Evolutionary conservation across 2,113 vertebrate species (phyloP).

Genomic region (zebrafish (Danio rerio)): DNA sequence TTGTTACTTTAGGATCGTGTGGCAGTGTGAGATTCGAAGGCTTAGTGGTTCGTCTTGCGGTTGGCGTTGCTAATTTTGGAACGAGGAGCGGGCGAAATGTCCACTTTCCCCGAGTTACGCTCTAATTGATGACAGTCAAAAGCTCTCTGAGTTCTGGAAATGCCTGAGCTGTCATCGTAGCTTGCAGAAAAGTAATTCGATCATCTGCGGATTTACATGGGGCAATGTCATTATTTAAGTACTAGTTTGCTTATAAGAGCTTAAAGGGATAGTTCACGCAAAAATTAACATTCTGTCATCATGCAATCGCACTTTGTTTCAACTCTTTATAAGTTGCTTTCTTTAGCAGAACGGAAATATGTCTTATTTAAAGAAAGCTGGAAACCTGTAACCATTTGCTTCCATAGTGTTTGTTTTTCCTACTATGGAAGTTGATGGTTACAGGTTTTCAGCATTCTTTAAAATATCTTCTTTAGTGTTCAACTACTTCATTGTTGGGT

Average conservation of each 20-base stretch:
- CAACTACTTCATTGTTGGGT: no score
- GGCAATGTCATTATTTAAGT: not conserved
- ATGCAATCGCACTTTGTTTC: no score
- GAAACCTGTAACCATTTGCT: no score
- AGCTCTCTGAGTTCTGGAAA: not conserved
- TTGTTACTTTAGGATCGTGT: conserved; percentile 53
- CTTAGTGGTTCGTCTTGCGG: conserved; percentile 34
- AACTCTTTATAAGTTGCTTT: no score
- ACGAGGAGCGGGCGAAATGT: conserved; percentile 8
- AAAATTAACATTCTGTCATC: no score
- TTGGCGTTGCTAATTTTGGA: conserved; percentile 38
- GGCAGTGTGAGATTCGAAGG: conserved; percentile 38
- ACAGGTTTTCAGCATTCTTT: no score
- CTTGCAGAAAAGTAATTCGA: not conserved
- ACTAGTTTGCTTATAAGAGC: not conserved
- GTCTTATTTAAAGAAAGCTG: no score
- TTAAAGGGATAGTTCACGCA: not conserved
- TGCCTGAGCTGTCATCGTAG: conserved; percentile 7
- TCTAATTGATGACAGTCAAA: conserved; percentile 8
- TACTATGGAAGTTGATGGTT: no score
- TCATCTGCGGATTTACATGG: no score
- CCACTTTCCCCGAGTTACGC: conserved; percentile 9
- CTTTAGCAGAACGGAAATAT: no score
- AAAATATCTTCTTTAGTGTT: no score
- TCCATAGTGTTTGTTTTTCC: no score